Conservation (phyloP, 2,797 vertebrate species). For the Thaleichthys pacificus region DNA sequence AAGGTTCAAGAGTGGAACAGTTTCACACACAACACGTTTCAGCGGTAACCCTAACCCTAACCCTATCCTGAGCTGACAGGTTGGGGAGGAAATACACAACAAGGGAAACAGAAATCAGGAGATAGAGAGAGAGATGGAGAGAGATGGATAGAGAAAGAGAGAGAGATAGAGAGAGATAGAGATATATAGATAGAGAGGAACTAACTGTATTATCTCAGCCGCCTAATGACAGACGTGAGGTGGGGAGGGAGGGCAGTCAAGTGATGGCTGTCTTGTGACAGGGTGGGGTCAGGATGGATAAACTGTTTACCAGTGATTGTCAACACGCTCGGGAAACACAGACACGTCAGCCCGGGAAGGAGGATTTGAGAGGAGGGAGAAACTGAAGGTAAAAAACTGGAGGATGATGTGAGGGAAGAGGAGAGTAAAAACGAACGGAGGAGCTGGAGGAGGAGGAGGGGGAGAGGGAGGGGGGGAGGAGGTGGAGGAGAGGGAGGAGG, state of each 20-base stretch:
- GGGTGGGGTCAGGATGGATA: conserved; percentile 45
- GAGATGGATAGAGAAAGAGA: background rate
- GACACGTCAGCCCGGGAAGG: no score
- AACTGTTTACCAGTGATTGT: conserved; percentile 55
- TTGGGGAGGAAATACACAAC: background rate
- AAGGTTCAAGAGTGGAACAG: no score
- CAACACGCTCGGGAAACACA: background rate
- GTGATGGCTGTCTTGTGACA: conserved; percentile 73
- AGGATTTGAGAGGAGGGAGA: no score
- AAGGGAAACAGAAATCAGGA: conserved; percentile 28
- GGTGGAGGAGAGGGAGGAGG: no score
- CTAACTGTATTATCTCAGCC: conserved; percentile 56
- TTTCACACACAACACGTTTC: no score
- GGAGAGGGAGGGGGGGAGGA: no score
- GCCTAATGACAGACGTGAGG: conserved; percentile 65
- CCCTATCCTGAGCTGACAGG: background rate
- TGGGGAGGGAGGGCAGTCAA: conserved; percentile 57
- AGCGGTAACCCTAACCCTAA: no score
- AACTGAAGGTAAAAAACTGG: no score
- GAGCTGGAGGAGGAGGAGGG: no score
- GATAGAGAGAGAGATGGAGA: conserved; percentile 9
- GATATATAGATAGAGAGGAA: conserved; percentile 14
- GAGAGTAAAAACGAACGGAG: no score
- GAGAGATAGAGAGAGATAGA: conserved; percentile 30
- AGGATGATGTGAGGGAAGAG: no score